Base-by-base conservation (phyloP, 2,888 invertebrate species). In the Mesorhabditis sp. region DNA sequence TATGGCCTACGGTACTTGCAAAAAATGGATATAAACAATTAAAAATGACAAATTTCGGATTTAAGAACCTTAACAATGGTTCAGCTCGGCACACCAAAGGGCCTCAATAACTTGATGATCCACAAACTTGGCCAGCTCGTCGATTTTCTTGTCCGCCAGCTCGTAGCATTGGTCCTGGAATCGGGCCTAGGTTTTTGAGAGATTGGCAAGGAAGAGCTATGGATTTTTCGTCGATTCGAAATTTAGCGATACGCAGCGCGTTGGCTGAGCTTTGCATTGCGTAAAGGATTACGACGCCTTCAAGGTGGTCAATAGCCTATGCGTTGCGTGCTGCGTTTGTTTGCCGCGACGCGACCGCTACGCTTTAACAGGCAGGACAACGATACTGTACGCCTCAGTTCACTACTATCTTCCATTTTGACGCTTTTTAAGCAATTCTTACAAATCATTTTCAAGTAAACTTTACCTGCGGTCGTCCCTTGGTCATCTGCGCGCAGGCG, bases 81-180 rank as follows among this genome's bases (percentile, higher is more conserved):
- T 76, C 69, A 79, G 67, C 66, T 82, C 80, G 5, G 80, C 79
- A 66, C 82, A 82, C 82, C 82, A 82, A 42, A 82, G 71, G 5
- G 80, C 80, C 63, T 82, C 82, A 43, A 82, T 77, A 43, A 78
- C 80, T 72, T 82, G 82, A 66, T 79, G 79, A 68, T 82, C 82
- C 13, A 82, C 82, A 70, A 82, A 82, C 64, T 76, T 80, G 42
- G 80, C 80, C 70, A 82, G 62, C 63, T 82, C 79, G 62, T 76
- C 74, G 62, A 82, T 82, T 65, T 79, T 80, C 66, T 80, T 79
- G 67, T 82, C 82, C 4, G 80, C 80, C 76, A 82, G 72, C 69
- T 77, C 75, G 67, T 79, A 80, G 58, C 82, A 82, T 65, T 76
- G 73, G 70, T 82, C 80, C 10, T 79, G 71, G 50, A 69, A 50